Evolutionary conservation across 2,888 invertebrate species (phyloP).

Genomic region (Cinara cedri): DNA sequence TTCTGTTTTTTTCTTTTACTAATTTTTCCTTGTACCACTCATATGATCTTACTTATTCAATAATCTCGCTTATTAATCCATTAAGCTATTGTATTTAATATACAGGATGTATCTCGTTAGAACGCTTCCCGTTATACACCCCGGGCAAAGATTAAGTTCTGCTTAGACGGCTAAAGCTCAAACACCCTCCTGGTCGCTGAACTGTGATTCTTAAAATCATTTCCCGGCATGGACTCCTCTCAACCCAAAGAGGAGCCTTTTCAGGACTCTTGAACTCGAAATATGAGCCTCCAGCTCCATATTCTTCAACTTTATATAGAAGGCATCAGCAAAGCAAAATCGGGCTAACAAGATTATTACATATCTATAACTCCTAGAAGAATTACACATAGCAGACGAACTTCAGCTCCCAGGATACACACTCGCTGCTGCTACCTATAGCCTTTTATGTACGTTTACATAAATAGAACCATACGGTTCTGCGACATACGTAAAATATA

Average conservation of each 20-base stretch:
- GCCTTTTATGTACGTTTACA: too few species aligned
- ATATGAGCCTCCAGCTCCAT: background rate
- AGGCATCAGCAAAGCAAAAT: slow-evolving; percentile 9
- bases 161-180: slow-evolving; percentile 8
- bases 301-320: slow-evolving; percentile 21
- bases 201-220: slow-evolving; percentile 2
- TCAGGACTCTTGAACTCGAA: slow-evolving; percentile 8
- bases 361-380: background rate
- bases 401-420: too few species aligned
- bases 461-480: background rate
- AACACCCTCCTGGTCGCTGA: background rate
- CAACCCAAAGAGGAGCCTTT: slow-evolving; percentile 6
- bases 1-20: too few species aligned
- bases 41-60: too few species aligned
- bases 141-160: slow-evolving; percentile 6
- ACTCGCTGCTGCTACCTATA: too few species aligned
- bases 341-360: slow-evolving; percentile 4
- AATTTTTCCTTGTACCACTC: too few species aligned
- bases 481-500: too few species aligned
- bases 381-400: too few species aligned
- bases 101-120: too few species aligned
- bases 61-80: too few species aligned
- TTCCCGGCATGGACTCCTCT: background rate
- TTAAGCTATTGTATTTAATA: too few species aligned
- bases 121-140: background rate